Conservation (phyloP, 2,113 vertebrate genomes). For the Vireo altiloquus region DNA sequence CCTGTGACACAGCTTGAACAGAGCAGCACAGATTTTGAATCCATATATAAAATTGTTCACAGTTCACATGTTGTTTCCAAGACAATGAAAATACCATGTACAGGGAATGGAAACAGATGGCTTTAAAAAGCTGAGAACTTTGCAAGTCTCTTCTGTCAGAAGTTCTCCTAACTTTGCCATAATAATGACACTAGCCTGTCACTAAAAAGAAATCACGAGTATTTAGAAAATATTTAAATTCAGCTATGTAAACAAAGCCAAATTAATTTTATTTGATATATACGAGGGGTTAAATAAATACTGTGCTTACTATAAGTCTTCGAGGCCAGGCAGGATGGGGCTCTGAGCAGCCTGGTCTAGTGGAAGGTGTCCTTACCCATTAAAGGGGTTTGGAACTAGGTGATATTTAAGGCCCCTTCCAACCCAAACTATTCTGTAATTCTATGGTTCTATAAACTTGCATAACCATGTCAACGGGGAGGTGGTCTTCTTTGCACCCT, state of each 20-base stretch:
- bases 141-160: not conserved
- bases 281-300: not conserved
- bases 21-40: not conserved
- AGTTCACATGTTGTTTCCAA: not conserved
- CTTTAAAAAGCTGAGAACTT: not conserved
- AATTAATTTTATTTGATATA: not conserved
- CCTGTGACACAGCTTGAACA: not conserved
- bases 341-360: not conserved
- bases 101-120: not conserved
- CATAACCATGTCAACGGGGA: no score
- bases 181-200: not conserved
- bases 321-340: not conserved
- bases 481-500: no score
- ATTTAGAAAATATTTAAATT: not conserved
- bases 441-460: not conserved
- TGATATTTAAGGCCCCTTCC: not conserved
- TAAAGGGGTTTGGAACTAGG: not conserved
- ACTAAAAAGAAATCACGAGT: accelerated
- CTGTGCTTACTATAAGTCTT: not conserved
- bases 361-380: not conserved
- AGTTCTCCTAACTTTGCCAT: not conserved
- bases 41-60: not conserved
- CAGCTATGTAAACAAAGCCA: not conserved
- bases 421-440: not conserved
- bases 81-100: not conserved